These are phyloP conservation scores for Apis laboriosa DNA, from an alignment of 1,140 invertebrate species.

Conservation along the genomic window DNA sequence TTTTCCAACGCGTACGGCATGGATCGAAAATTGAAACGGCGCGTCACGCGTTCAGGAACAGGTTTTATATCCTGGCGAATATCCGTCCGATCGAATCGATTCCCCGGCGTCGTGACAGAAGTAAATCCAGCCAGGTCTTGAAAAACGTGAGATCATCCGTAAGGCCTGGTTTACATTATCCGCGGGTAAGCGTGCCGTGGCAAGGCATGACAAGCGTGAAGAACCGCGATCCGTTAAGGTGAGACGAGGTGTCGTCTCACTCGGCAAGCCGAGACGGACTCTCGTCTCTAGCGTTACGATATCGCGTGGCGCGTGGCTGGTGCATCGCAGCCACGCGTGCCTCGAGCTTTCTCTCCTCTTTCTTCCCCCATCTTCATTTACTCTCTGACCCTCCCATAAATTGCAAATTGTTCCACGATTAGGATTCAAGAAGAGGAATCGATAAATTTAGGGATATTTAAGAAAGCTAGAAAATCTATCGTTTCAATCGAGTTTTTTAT, in stretches of 20 bases:
- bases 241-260: slow-evolving; percentile 59
- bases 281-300: slow-evolving; percentile 34
- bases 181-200: slow-evolving; percentile 40
- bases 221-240: slow-evolving; percentile 64
- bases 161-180: slow-evolving; percentile 57
- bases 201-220: slow-evolving; percentile 63
- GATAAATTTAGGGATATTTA: no score
- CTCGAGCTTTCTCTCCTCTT: no score
- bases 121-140: slow-evolving; percentile 21
- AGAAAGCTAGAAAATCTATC: no score
- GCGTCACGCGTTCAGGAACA: no score
- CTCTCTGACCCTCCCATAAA: not conserved
- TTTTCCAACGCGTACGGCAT: no score
- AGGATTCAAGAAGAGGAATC: no score
- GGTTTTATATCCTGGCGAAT: not conserved
- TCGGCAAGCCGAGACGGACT: slow-evolving; percentile 29
- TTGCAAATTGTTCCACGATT: no score
- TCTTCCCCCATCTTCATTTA: not conserved
- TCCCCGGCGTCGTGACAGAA: not conserved
- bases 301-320: slow-evolving; percentile 52
- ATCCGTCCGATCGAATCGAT: slow-evolving; percentile 14
- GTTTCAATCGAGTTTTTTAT: no score
- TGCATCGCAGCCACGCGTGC: slow-evolving; percentile 35
- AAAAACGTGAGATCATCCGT: slow-evolving; percentile 46
- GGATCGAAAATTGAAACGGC: no score